These are phyloP conservation scores for Steinernema khuongi DNA, from an alignment of 1,140 invertebrate genomes.

Conservation along the genomic window DNA sequence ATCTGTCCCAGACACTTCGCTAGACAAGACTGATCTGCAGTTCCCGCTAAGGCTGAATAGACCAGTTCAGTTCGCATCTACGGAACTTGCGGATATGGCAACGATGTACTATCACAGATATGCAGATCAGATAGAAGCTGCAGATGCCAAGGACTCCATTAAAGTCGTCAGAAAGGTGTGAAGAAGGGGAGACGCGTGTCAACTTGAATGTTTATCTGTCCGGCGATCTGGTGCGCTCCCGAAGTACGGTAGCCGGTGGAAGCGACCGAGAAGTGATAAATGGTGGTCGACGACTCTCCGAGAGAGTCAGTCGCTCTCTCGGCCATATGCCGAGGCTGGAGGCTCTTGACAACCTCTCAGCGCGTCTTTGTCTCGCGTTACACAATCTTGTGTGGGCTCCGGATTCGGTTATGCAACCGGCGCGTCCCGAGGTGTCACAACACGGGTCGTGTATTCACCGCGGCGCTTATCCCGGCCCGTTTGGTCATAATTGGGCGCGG, in stretches of 20 bases:
- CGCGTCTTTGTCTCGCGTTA: background rate
- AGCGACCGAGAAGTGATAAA: background rate
- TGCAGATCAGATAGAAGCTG: background rate
- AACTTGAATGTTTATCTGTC: background rate
- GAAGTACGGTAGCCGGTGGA: background rate
- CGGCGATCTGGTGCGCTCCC: background rate
- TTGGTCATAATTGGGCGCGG: background rate
- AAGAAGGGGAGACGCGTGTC: background rate
- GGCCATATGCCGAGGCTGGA: background rate
- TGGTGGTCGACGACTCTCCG: background rate
- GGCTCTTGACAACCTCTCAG: slow-evolving; percentile 11
- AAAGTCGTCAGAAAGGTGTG: background rate
- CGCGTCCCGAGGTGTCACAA: background rate
- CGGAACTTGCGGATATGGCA: no score
- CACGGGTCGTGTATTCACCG: background rate
- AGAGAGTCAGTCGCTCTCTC: background rate
- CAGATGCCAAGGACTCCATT: background rate
- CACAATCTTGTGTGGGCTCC: background rate
- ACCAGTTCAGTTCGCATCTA: no score
- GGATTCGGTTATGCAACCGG: background rate
- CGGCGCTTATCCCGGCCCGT: background rate
- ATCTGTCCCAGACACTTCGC: no score
- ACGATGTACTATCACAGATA: background rate
- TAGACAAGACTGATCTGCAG: no score
- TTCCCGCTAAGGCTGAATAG: no score